Conservation (phyloP, 2,888 invertebrate species). For the Erannis defoliaria region DNA sequence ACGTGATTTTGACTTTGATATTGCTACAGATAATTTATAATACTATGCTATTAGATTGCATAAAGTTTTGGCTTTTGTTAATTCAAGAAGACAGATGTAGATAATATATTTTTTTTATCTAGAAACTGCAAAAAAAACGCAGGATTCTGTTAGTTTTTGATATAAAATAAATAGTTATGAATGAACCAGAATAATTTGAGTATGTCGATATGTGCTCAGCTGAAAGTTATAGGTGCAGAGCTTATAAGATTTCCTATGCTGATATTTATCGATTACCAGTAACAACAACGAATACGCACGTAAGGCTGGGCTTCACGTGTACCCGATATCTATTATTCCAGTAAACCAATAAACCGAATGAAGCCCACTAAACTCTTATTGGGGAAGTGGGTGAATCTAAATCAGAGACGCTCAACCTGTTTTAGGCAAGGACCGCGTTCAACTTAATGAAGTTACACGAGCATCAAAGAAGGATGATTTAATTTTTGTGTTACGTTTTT, state of each 20-base stretch:
- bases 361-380: constrained; percentile 36
- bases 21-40: no score
- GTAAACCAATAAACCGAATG: constrained; percentile 38
- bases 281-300: constrained; percentile 1
- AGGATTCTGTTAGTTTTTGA: no score
- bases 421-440: constrained; percentile 2
- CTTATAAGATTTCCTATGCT: background rate
- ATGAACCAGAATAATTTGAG: no score
- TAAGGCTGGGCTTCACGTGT: constrained; percentile 9
- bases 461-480: constrained; percentile 6
- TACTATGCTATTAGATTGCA: no score
- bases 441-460: background rate
- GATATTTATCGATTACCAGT: constrained; percentile 6
- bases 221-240: no score
- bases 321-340: constrained; percentile 29
- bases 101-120: no score
- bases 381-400: constrained; percentile 26
- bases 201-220: no score
- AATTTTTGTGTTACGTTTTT: background rate
- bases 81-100: no score
- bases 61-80: no score
- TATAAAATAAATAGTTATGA: no score
- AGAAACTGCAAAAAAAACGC: no score
- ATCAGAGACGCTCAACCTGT: constrained; percentile 20
- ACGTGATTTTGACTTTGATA: no score